Conservation (phyloP, 2,888 invertebrate genomes). For the Blera fallax region DNA sequence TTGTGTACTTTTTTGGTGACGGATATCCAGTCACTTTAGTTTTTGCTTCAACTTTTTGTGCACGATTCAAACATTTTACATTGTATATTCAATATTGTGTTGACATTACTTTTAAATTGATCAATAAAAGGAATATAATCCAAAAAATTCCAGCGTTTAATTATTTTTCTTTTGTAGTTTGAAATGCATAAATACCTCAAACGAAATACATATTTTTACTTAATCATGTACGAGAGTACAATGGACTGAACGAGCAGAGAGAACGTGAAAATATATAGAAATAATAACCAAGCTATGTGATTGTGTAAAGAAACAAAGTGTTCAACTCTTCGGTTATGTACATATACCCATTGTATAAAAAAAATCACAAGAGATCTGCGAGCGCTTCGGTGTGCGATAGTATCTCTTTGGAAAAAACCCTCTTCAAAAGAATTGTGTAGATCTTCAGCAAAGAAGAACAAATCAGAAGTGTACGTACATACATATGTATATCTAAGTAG, state of each 20-base stretch:
- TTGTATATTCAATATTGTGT: not conserved
- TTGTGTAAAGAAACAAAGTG: not conserved
- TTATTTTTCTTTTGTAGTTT: not conserved
- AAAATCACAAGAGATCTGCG: not conserved
- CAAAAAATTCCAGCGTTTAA: not conserved
- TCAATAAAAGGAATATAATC: not conserved
- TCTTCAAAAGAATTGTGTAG: not conserved
- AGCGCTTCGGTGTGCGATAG: not conserved
- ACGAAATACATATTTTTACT: conserved; percentile 3
- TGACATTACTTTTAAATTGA: not conserved
- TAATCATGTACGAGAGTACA: conserved; percentile 11
- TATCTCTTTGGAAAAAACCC: not conserved
- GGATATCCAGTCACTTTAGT: not conserved
- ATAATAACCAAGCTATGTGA: not conserved
- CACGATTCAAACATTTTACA: not conserved
- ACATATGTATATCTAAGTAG: not conserved
- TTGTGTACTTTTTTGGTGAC: not conserved
- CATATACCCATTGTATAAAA: not conserved
- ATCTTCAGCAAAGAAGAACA: not conserved
- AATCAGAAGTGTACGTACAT: not conserved
- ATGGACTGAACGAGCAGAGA: conserved; percentile 4
- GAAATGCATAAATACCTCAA: conserved; percentile 10
- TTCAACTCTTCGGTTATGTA: conserved; percentile 4
- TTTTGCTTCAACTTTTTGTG: not conserved
- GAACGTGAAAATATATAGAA: conserved; percentile 4